Percentiles rank a stretch among this genome's conserved stretches.
Conservation (phyloP, 1,140 invertebrate genomes). For the Zaprionus ghesquierei region DNA sequence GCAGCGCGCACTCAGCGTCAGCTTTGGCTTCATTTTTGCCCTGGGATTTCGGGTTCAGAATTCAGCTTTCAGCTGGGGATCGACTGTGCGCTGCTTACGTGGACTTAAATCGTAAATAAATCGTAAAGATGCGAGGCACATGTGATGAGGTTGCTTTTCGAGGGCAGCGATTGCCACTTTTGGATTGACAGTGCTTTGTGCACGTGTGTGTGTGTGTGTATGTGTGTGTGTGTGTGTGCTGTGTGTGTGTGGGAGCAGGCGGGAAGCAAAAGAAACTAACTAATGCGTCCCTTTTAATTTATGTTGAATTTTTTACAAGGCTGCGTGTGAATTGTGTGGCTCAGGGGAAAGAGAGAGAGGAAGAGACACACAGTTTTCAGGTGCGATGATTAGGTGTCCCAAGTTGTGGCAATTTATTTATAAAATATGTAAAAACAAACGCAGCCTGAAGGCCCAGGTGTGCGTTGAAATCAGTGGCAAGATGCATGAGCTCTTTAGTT, state of each 20-base stretch:
- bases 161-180: constrained; percentile 12
- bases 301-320: constrained; percentile 42
- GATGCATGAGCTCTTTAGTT: constrained; percentile 11
- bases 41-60: constrained; percentile 19
- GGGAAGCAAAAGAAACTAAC: constrained; percentile 32
- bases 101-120: constrained; percentile 55
- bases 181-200: constrained; percentile 12
- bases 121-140: constrained; percentile 30
- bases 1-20: constrained; percentile 43
- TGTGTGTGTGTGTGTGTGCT: background rate
- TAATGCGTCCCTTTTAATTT: constrained; percentile 49
- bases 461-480: background rate
- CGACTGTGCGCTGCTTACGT: constrained; percentile 3
- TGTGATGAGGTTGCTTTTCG: constrained; percentile 28
- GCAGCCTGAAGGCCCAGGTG: constrained; percentile 4
- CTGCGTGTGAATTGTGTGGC: constrained; percentile 11
- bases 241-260: background rate
- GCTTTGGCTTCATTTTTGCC: background rate
- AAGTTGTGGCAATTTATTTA: constrained; percentile 37
- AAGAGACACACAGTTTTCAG: background rate
- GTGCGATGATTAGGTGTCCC: constrained; percentile 40
- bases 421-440: constrained; percentile 7
- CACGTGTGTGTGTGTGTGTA: background rate
- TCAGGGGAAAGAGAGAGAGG: too few species aligned
- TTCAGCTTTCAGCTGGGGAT: background rate